Evolutionary conservation across 2,888 invertebrate species (phyloP).

Genomic region (Salticus scenicus): DNA sequence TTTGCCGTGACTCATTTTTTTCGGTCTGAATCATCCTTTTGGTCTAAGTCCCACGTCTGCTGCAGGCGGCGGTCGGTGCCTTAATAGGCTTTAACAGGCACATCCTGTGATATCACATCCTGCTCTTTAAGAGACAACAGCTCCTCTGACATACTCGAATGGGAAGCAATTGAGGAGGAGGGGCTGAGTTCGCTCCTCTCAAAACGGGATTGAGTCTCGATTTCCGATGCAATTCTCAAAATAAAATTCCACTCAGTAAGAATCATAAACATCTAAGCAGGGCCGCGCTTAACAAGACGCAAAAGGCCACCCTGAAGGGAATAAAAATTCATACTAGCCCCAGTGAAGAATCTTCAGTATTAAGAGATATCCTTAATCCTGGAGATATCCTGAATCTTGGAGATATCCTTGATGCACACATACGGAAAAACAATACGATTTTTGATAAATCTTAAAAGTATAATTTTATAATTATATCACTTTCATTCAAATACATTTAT

Average conservation of each 20-base stretch:
- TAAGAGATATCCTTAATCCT: too few species aligned
- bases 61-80: conserved; percentile 19
- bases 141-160: conserved; percentile 17
- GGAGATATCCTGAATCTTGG: too few species aligned
- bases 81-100: conserved; percentile 61
- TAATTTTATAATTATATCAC: too few species aligned
- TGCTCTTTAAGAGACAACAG: conserved; percentile 25
- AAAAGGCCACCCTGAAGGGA: too few species aligned
- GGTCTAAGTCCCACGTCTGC: conserved; percentile 42
- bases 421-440: too few species aligned
- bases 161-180: conserved; percentile 18
- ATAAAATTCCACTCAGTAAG: not conserved
- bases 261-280: too few species aligned
- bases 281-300: too few species aligned
- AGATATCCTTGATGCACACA: too few species aligned
- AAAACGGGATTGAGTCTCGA: conserved; percentile 2
- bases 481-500: too few species aligned
- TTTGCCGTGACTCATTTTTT: conserved; percentile 1
- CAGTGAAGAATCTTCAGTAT: too few species aligned
- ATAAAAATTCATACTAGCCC: too few species aligned
- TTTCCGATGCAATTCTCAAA: not conserved
- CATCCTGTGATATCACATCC: conserved; percentile 69
- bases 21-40: conserved; percentile 11
- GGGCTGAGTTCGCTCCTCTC: not conserved
- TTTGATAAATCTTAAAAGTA: too few species aligned